Evolutionary conservation across 2,113 vertebrate genomes (phyloP), one percentile per base, ranked within the genome.

Genomic region (Glareola pratincola): DNA sequence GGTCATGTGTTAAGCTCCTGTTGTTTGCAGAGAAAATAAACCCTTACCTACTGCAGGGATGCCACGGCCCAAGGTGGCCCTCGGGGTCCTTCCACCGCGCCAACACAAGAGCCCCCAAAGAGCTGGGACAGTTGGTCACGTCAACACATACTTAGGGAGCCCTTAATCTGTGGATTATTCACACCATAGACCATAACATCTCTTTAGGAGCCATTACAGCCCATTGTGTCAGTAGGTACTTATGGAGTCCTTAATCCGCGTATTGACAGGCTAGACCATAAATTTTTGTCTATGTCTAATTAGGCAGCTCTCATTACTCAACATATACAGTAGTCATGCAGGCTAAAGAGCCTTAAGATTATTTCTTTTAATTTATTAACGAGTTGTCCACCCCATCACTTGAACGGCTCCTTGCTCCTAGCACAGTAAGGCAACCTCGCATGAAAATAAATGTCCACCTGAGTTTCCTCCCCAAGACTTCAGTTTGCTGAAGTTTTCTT

Each of bases 161-260:
- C 72, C 88, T 96, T 97, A 94, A 95, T 97, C 96, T 71, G 66
- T 72, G 81, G 94, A 97, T 97, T 96, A 97, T 92, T 96, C 82
- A 96, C 96, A 96, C 27, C 24, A 85, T 39, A 92, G 87, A 94
- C 96, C 92, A 68, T 72, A 90, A 92, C 76, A 88, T 97, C 95
- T 91, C 96, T 88, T 96, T 74, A 95, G 95, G 30, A 96, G 83
- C 94, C 85, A 95, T 78, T 96, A 91, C 60, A 88, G 88, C 74
- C 92, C 62, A 92, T 93, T 19, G 10, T 94, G 95, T 93, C 96
- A 94, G 73, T 95, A 51, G 71, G 87, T 89, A 69, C 84, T 97
- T 95, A 95, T 0, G 26, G 63, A 92, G 92, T 2, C 92, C 94
- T 95, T 97, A 97, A 97, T 97, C 91, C 8, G 0, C 3, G 2